Evolutionary conservation across 2,113 vertebrate species (phyloP), one percentile per base, ranked within the genome.

Genomic region (Zapus hudsonius): DNA sequence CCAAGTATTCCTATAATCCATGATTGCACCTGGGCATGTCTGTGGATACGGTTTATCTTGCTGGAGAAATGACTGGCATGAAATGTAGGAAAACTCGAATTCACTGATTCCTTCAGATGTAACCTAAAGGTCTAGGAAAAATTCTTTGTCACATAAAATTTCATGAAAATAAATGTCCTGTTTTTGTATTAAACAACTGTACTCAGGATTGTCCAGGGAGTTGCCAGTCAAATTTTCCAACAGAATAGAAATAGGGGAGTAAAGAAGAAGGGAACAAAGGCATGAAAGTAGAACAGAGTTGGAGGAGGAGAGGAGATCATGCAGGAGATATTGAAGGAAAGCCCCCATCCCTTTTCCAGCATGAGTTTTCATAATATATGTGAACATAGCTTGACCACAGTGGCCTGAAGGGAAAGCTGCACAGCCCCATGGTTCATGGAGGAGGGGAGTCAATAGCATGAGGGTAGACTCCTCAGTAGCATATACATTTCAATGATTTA

Each of bases 1-100:
- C 4, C 33, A 70, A 74, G 42, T 8, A 20, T 23, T 80, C 57
- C 57, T 78, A 23, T 57, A 19, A 42, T 47, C 29, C 7, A 76
- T 44, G 82, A 94, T 82, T 74, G 27, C 67, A 76, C 52, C 59
- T 80, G 27, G 15, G 59, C 19, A 52, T 84, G 76, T 40, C 80
- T 57, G 74, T 31, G 6, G n/a, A 44, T 59, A 17, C 33, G 23
- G 25, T n/a, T 22, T 80, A 42, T 47, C 36, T 83, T 44, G 19
- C 7, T 36, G 20, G n/a, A 69, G 22, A 69, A 87, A 70, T 36
- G 83, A 25, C 59, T 13, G 42, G 44, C 20, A 83, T 57, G n/a
- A 66, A 55, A 33, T 38, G 16, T 78, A 63, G 40, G 20, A 11
- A 29, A 70, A 83, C 86, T 57, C 13, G 20, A 92, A 87, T 42